A percentile compares a stretch with the other conserved stretches of the same genome.
These are phyloP conservation scores for Psephotus haematonotus DNA, from an alignment of 2,113 vertebrate genomes.

Conservation along the genomic window DNA sequence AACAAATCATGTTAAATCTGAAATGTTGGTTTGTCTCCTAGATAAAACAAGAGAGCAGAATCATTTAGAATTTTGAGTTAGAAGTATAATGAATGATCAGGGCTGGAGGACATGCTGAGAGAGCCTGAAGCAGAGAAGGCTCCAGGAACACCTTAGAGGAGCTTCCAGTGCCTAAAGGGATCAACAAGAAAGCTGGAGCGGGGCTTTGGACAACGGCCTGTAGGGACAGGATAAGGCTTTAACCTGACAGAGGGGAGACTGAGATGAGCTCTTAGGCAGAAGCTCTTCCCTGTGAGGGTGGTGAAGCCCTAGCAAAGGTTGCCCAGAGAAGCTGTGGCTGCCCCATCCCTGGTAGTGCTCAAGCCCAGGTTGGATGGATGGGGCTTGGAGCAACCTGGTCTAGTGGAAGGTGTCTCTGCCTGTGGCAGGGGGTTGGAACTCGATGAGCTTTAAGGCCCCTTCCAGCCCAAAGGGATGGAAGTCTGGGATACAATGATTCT, in stretches of 20 bases:
- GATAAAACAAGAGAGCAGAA: not conserved
- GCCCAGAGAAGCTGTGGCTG: not conserved
- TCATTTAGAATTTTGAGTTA: not conserved
- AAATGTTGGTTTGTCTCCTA: not conserved
- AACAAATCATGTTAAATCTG: not conserved
- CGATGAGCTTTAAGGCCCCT: not conserved
- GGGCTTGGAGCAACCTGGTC: not conserved
- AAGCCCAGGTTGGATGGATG: not conserved
- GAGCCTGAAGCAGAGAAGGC: not conserved
- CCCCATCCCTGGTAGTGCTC: not conserved
- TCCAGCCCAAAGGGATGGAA: not conserved
- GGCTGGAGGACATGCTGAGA: not conserved
- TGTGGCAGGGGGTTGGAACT: not conserved
- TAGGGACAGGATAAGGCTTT: not conserved
- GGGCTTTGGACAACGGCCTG: not conserved
- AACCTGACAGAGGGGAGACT: not conserved
- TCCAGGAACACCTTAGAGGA: not conserved
- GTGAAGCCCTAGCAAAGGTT: not conserved
- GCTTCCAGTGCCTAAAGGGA: not conserved
- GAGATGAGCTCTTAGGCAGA: not conserved
- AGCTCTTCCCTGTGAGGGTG: not conserved
- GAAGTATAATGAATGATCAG: not conserved
- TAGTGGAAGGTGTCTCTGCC: not conserved
- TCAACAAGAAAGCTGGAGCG: not conserved
- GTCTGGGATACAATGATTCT: not conserved